Conservation (phyloP, 2,888 invertebrate genomes). For the Pemphredon lugubris region DNA sequence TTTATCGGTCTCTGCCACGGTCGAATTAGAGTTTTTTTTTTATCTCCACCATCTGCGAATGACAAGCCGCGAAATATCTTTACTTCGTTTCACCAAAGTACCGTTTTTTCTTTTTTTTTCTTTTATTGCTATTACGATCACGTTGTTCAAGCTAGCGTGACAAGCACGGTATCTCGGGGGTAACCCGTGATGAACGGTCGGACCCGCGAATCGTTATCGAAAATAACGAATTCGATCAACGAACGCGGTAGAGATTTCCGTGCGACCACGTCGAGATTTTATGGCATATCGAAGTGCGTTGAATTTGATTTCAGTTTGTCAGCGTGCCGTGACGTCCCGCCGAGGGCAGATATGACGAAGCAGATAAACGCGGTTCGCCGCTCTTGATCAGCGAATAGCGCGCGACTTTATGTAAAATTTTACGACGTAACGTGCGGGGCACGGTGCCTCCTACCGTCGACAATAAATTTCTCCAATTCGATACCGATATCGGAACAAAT, state of each 20-base stretch:
- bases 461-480: conserved; percentile 34
- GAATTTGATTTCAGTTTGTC: conserved; percentile 15
- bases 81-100: neutral
- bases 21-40: neutral
- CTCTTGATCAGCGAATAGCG: conserved; percentile 19
- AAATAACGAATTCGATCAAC: conserved; percentile 3
- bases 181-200: neutral
- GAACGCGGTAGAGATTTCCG: neutral
- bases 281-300: neutral
- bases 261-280: conserved; percentile 2
- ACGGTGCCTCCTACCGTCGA: conserved; percentile 11
- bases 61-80: too few species aligned
- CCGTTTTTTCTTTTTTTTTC: too few species aligned
- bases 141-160: neutral
- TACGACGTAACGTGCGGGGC: conserved; percentile 15
- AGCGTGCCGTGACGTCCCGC: conserved; percentile 10
- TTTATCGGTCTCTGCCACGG: conserved; percentile 13
- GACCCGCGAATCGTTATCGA: neutral
- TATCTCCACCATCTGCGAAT: too few species aligned
- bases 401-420: conserved; percentile 44
- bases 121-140: neutral
- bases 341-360: conserved; percentile 4
- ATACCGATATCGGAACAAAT: conserved; percentile 9
- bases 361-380: conserved; percentile 20
- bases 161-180: neutral